phyloP scores from a whole-genome alignment of 2,113 vertebrate species.

The Notothenia coriiceps region DNA sequence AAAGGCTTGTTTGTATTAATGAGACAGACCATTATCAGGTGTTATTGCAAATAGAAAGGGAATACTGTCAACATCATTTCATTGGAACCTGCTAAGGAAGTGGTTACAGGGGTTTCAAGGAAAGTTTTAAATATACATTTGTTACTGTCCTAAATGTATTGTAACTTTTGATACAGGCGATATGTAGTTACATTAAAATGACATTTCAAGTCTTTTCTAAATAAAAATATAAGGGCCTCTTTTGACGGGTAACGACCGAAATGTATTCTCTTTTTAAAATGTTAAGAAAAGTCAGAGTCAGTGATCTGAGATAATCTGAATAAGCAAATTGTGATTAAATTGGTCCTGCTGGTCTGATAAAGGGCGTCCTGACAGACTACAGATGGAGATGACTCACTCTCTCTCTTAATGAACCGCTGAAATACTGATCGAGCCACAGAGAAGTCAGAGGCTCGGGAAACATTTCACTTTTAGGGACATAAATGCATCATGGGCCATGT shows the following conservation, averaged over 20 bases:
- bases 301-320: conserved; percentile 23
- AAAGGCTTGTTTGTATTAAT: conserved; percentile 30
- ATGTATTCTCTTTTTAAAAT: conserved; percentile 22
- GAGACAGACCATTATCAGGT: conserved; percentile 20
- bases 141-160: conserved; percentile 32
- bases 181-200: conserved; percentile 31
- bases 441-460: conserved; percentile 9
- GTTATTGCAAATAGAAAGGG: conserved; percentile 48
- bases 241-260: conserved; percentile 6
- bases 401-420: background rate
- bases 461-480: conserved; percentile 24
- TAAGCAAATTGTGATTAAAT: conserved; percentile 31
- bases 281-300: conserved; percentile 26
- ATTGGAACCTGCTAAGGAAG: conserved; percentile 32
- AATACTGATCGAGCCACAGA: conserved; percentile 10
- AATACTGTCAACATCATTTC: conserved; percentile 14
- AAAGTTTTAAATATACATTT: background rate
- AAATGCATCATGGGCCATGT: conserved; percentile 30
- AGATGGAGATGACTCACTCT: conserved; percentile 22
- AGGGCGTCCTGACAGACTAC: conserved; percentile 21
- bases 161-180: conserved; percentile 8
- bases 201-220: conserved; percentile 27
- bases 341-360: conserved; percentile 34
- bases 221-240: conserved; percentile 15
- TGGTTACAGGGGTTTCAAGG: conserved; percentile 17